A percentile compares a stretch with the other conserved stretches of the same genome.
These are phyloP conservation scores for Stegophylla sp. DNA, from an alignment of 2,888 invertebrate species.

Conservation along the genomic window DNA sequence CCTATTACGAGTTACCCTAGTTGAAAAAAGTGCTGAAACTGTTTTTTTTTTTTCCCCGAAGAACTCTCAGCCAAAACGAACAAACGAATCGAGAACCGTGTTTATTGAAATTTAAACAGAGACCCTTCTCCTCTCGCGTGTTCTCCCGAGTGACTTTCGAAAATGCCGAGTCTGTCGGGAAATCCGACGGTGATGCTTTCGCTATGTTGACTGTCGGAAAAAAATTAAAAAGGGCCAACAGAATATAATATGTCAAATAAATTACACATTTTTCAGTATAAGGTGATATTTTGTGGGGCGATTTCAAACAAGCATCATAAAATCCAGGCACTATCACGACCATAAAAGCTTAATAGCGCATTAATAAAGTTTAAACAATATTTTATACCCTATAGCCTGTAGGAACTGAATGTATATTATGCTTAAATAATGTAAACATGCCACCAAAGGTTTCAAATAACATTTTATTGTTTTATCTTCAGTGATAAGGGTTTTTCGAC, in stretches of 20 bases:
- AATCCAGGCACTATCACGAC: constrained; percentile 2
- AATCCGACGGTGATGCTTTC: not conserved
- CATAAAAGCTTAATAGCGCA: constrained; percentile 34
- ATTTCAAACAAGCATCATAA: constrained; percentile 4
- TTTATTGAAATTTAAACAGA: constrained; percentile 57
- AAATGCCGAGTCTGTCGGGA: not conserved
- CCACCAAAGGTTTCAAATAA: too few relatives aligned
- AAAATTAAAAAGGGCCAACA: constrained; percentile 45
- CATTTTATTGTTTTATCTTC: too few relatives aligned
- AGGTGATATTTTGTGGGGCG: not conserved
- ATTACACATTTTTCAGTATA: constrained; percentile 37
- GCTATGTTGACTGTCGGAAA: not conserved
- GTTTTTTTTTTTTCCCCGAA: constrained; percentile 43
- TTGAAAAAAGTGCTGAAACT: constrained; percentile 53
- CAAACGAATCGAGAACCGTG: constrained; percentile 47
- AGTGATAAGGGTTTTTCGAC: too few relatives aligned
- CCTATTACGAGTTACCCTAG: constrained; percentile 26
- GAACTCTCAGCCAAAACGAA: constrained; percentile 49
- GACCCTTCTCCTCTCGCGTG: constrained; percentile 6
- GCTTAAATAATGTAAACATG: constrained; percentile 5
- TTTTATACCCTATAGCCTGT: too few relatives aligned
- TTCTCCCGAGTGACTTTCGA: constrained; percentile 15
- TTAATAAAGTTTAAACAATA: too few relatives aligned
- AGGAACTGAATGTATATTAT: too few relatives aligned
- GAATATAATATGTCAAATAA: constrained; percentile 23